Evolutionary conservation across 2,797 vertebrate species (phyloP).

Genomic region (Diglossa cyanea): DNA sequence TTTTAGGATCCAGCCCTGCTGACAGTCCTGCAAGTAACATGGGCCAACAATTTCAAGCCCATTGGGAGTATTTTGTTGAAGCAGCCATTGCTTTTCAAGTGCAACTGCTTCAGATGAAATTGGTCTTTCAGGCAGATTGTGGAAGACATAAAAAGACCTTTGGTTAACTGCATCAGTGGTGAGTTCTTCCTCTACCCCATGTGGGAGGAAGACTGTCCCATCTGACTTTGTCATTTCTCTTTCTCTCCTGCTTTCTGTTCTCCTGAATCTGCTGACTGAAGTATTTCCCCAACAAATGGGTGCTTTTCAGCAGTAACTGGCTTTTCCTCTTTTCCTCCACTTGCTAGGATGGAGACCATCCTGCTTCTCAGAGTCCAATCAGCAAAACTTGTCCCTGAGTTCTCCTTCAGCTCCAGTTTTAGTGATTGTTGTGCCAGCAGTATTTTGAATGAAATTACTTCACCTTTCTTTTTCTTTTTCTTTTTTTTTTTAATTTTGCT

Average conservation of each 20-base stretch:
- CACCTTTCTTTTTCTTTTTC: not conserved
- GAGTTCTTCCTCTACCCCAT: not conserved
- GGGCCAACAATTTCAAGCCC: not conserved
- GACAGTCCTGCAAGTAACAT: not conserved
- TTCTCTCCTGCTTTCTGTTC: not conserved
- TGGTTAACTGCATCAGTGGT: not conserved
- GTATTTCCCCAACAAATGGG: not conserved
- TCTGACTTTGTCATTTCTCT: not conserved
- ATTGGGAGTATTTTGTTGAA: not conserved
- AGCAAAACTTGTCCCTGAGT: not conserved
- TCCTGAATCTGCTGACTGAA: not conserved
- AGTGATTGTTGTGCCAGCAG: not conserved
- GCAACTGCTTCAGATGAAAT: not conserved
- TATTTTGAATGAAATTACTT: not conserved
- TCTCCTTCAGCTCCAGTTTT: not conserved
- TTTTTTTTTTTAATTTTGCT: not conserved
- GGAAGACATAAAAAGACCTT: not conserved
- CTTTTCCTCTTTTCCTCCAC: fast-evolving
- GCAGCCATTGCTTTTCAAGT: not conserved
- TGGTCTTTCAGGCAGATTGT: not conserved
- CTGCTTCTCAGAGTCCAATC: not conserved
- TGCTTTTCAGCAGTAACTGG: not conserved
- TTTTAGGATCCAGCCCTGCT: not conserved
- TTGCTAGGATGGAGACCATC: not conserved
- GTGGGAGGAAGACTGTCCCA: not conserved